Evolutionary conservation across 2,797 vertebrate genomes (phyloP), one percentile per base, ranked within the genome.

Genomic region (Artibeus jamaicensis): DNA sequence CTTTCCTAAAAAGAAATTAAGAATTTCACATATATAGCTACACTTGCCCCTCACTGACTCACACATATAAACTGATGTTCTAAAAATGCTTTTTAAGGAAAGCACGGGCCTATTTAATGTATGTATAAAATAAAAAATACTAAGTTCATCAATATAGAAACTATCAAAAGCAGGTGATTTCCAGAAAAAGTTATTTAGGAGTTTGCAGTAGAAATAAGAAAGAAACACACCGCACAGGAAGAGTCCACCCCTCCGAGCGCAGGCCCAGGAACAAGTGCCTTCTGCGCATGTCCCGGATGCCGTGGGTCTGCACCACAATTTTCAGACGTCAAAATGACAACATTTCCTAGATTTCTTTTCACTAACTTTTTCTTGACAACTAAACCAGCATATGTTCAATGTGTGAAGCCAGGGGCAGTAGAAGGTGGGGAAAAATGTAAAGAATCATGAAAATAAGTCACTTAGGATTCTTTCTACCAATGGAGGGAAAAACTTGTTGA

Each of bases 1-100:
- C 18, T 89, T 92, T 89, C 82, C 15, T 88, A 26, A 85, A 93
- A 91, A 88, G 57, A 68, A 83, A 97, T 39, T 44, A 42, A 84
- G 46, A 83, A 82, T 59, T 59, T 29, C 59, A 73, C 8, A 62
- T 19, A 55, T 12, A 22, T 48, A 76, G 29, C 16, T 83, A 50
- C 12, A 24, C 29, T 93, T 68, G 4, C 22, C 53, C 57, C n/a
- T 86, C 34, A n/a, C 7, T 82, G 77, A 50, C 14, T 46, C 65
- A 89, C 42, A 11, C 2, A 62, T 29, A 92, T 77, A 78, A 93
- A 85, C 22, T 29, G 42, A 37, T 65, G 53, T 37, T 34, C 37
- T 86, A 53, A 59, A 93, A 79, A 50, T 21, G 76, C 55, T 55
- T 73, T 21, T 71, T 55, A 59, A 15, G 19, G 70, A 86, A 86